Conservation (phyloP, 1,140 invertebrate genomes). For the Hypothenemus hampei region DNA sequence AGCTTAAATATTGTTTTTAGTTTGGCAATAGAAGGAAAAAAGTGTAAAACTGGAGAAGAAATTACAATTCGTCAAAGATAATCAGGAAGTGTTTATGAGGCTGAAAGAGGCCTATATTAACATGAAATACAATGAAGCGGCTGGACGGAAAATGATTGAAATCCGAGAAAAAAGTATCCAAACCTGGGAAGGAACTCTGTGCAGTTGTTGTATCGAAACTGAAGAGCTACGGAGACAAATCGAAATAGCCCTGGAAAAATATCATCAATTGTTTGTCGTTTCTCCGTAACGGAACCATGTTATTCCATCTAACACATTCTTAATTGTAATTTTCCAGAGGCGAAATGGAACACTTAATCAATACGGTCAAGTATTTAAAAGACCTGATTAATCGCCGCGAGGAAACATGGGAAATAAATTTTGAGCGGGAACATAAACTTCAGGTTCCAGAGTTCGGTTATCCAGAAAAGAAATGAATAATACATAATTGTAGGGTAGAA, state of each 20-base stretch:
- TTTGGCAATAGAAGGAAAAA: conserved; percentile 26
- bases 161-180: conserved; percentile 32
- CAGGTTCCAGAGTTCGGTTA: conserved; percentile 2
- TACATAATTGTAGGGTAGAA: background rate
- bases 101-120: conserved; percentile 36
- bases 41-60: conserved; percentile 29
- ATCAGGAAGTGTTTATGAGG: conserved; percentile 33
- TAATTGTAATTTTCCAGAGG: conserved; percentile 18
- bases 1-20: too few species aligned
- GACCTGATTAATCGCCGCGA: conserved; percentile 28
- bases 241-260: conserved; percentile 20
- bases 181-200: conserved; percentile 34
- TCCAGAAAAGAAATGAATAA: background rate
- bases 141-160: conserved; percentile 33
- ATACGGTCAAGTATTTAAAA: conserved; percentile 31
- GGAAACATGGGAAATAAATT: conserved; percentile 15
- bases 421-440: conserved; percentile 19
- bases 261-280: conserved; percentile 26
- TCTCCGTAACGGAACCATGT: conserved; percentile 30
- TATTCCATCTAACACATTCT: background rate
- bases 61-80: conserved; percentile 35
- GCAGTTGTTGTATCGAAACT: conserved; percentile 31
- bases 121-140: conserved; percentile 38
- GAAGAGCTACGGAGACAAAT: conserved; percentile 29
- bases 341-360: conserved; percentile 29